Evolutionary conservation across 2,113 vertebrate genomes (phyloP).

Genomic region (Agapornis roseicollis): DNA sequence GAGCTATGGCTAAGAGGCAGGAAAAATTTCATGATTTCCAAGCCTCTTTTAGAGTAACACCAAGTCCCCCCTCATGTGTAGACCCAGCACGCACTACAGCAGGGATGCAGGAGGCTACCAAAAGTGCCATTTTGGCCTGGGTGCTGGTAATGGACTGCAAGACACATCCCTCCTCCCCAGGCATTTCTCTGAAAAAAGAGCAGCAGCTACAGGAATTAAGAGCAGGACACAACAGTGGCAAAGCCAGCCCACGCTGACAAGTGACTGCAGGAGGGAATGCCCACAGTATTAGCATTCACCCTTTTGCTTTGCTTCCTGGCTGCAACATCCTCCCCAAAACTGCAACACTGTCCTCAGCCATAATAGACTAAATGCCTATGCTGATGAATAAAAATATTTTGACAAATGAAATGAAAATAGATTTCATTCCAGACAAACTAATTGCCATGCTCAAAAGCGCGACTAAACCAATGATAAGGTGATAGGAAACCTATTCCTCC

Average conservation of each 20-base stretch:
- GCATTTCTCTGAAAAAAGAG: neutral
- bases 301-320: neutral
- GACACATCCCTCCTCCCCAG: neutral
- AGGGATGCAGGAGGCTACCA: neutral
- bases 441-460: neutral
- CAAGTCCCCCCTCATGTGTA: neutral
- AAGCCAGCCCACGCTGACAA: rapidly evolving
- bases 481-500: neutral
- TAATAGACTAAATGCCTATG: neutral
- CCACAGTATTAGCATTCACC: neutral
- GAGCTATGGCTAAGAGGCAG: neutral
- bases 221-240: neutral
- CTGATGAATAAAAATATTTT: neutral
- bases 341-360: neutral
- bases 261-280: neutral
- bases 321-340: neutral
- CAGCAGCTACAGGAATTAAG: neutral
- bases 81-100: neutral
- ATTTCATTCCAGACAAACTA: neutral
- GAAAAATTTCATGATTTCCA: neutral
- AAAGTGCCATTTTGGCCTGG: neutral
- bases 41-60: neutral
- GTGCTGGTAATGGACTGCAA: neutral
- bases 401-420: neutral
- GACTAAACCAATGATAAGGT: neutral